Evolutionary conservation across 2,797 vertebrate species (phyloP).

Genomic region (Echeneis naucrates): DNA sequence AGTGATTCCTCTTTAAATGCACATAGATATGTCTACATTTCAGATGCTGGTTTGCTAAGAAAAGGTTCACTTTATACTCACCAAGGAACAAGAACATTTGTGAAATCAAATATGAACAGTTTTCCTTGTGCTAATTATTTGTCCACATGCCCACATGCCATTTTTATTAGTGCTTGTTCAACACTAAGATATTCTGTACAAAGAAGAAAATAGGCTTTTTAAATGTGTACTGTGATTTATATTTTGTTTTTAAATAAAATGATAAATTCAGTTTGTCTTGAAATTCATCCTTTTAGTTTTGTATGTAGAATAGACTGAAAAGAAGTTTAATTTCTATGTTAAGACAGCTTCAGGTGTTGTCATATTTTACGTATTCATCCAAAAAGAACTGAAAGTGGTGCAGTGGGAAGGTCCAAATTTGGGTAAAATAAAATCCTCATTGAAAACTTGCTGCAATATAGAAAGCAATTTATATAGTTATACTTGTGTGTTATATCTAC

Average conservation of each 20-base stretch:
- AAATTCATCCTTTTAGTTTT: neutral
- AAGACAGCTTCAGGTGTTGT: neutral
- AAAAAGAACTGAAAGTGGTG: no score
- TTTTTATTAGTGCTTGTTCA: slow-evolving; percentile 43
- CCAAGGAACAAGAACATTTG: slow-evolving; percentile 8
- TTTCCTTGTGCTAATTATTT: slow-evolving; percentile 40
- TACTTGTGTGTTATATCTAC: no score
- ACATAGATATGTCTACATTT: slow-evolving; percentile 30
- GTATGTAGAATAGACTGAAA: no score
- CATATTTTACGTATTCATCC: neutral
- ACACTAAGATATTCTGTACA: slow-evolving; percentile 79
- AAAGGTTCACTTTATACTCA: slow-evolving; percentile 3
- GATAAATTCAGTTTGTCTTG: slow-evolving; percentile 16
- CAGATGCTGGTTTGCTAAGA: slow-evolving; percentile 32
- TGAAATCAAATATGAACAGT: slow-evolving; percentile 14
- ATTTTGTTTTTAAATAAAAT: slow-evolving; percentile 71
- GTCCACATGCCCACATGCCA: slow-evolving; percentile 43
- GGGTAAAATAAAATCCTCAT: no score
- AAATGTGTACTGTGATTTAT: slow-evolving; percentile 76
- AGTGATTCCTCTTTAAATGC: slow-evolving; percentile 6
- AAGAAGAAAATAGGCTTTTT: slow-evolving; percentile 59
- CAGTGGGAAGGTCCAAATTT: no score
- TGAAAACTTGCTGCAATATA: no score
- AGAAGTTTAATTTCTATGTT: neutral
- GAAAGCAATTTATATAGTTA: no score